A percentile compares a stretch with the other conserved stretches of the same genome.
Evolutionary conservation across 2,797 vertebrate species (phyloP).

Genomic region (Poeciliopsis paucimaculata): DNA sequence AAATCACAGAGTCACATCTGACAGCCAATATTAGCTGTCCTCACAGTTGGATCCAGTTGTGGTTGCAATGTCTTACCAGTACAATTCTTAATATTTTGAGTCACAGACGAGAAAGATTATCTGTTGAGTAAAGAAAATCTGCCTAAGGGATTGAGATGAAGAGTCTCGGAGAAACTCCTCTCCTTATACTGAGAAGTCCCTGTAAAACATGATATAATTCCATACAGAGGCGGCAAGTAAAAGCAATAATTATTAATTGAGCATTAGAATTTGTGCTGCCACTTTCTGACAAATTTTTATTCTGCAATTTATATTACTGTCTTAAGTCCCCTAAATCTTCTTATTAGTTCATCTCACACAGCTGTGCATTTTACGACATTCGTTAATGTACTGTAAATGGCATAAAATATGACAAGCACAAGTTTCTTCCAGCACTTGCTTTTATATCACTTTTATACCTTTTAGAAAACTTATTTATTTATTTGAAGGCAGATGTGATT

Average conservation of each 20-base stretch:
- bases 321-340: constrained; percentile 74
- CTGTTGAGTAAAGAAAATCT: constrained; percentile 23
- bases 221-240: constrained; percentile 38
- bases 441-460: constrained; percentile 76
- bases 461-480: constrained; percentile 80
- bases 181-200: constrained; percentile 39
- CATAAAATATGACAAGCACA: constrained; percentile 80
- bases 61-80: not conserved
- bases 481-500: constrained; percentile 84
- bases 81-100: constrained; percentile 14
- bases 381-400: constrained; percentile 82
- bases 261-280: constrained; percentile 54
- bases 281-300: constrained; percentile 60
- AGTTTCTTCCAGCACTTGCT: constrained; percentile 72
- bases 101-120: constrained; percentile 14
- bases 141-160: constrained; percentile 13
- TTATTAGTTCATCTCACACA: constrained; percentile 69
- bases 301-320: constrained; percentile 73
- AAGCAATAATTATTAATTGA: constrained; percentile 55
- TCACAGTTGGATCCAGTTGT: constrained; percentile 2
- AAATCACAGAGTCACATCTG: constrained; percentile 29
- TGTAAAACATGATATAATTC: constrained; percentile 37
- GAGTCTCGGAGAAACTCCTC: constrained; percentile 28
- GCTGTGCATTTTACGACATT: constrained; percentile 80
- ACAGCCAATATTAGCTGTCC: constrained; percentile 6